Evolutionary conservation across 2,888 invertebrate genomes (phyloP).

Genomic region (Agriotes lineatus): DNA sequence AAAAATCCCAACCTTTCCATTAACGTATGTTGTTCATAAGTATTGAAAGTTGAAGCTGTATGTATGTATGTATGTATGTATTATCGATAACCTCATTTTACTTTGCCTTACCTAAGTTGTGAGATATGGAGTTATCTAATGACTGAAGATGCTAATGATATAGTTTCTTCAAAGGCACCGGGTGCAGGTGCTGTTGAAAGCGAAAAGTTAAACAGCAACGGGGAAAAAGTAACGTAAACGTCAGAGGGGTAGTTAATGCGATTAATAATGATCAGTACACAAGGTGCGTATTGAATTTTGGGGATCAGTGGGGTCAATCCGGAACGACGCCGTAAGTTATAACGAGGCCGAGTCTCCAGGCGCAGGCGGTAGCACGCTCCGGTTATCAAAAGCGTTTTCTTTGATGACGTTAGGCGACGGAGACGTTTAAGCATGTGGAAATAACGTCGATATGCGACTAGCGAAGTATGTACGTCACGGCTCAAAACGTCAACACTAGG

Average conservation of each 20-base stretch:
- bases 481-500: constrained; percentile 32
- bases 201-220: background rate
- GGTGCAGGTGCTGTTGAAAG: background rate
- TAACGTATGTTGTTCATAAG: too few species aligned
- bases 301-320: constrained; percentile 27
- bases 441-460: constrained; percentile 55
- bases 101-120: too few species aligned
- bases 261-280: constrained; percentile 17
- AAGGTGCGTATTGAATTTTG: constrained; percentile 32
- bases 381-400: constrained; percentile 62
- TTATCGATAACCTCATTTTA: too few species aligned
- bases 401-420: constrained; percentile 56
- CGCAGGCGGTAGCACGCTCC: constrained; percentile 59
- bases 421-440: constrained; percentile 55
- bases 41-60: too few species aligned
- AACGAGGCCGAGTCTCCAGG: constrained; percentile 48
- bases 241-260: constrained; percentile 6
- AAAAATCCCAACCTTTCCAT: too few species aligned
- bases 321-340: constrained; percentile 24
- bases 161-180: too few species aligned
- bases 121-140: too few species aligned
- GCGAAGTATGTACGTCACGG: constrained; percentile 35
- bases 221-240: background rate
- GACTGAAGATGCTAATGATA: too few species aligned
- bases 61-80: too few species aligned